phyloP scores from a whole-genome alignment of 2,888 invertebrate species.

The Cryptophagus acutangulus region DNA sequence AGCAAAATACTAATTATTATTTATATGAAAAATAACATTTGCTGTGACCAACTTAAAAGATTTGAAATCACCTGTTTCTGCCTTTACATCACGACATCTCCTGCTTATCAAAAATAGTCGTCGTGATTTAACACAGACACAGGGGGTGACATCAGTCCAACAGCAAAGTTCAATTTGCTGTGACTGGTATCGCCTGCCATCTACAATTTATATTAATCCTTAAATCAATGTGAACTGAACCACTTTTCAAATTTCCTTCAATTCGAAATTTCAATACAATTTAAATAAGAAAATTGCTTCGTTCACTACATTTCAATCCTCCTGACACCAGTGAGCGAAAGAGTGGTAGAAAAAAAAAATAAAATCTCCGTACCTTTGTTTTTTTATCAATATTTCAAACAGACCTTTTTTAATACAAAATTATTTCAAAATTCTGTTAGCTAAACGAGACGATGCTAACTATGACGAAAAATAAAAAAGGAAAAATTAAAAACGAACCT shows the following conservation, averaged over 20 bases:
- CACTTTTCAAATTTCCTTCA: neutral
- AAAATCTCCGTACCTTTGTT: conserved; percentile 25
- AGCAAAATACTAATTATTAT: too few relatives aligned
- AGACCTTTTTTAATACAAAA: conserved; percentile 18
- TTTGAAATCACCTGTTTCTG: too few relatives aligned
- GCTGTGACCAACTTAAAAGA: too few relatives aligned
- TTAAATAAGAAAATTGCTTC: neutral
- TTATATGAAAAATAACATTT: too few relatives aligned
- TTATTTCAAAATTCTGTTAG: too few relatives aligned
- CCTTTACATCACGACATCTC: too few relatives aligned
- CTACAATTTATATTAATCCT: conserved; percentile 24
- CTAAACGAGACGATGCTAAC: neutral
- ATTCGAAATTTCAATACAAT: conserved; percentile 1
- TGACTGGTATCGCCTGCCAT: conserved; percentile 41
- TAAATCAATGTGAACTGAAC: neutral
- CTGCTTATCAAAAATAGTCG: too few relatives aligned
- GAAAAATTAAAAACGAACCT: conserved; percentile 15
- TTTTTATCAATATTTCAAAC: too few relatives aligned
- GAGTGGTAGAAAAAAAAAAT: conserved; percentile 18
- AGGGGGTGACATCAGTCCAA: conserved; percentile 41
- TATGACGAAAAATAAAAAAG: neutral
- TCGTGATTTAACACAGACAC: too few relatives aligned
- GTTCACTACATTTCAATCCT: neutral
- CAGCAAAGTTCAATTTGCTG: conserved; percentile 40
- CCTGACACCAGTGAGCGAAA: conserved; percentile 19